Evolutionary conservation across 2,888 invertebrate genomes (phyloP), one percentile per base, ranked within the genome.

Genomic region (Elgonia sp.): DNA sequence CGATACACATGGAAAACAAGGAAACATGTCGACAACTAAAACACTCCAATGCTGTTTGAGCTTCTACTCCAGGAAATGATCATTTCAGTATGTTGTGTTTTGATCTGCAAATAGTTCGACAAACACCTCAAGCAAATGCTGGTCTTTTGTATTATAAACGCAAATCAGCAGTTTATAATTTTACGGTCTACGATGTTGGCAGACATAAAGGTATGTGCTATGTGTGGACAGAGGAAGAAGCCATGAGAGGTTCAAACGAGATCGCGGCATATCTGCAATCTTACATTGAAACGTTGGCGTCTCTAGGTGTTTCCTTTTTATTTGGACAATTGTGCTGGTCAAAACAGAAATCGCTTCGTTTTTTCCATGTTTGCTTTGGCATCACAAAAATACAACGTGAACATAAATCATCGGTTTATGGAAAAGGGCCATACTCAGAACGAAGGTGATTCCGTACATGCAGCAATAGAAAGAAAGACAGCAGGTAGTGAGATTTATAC

Each of bases 361-460:
- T 80, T 80, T 70, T 69, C 70, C 16, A 60, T 88, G 86, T 84
- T 62, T 53, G 40, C 50, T 39, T 46, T 80, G 1, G 86, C 84
- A 40, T 73, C 84, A 16, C 16, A 21, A 40, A 84, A 57, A 60
- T 79, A 62, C 55, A 65, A 87, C 18, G 79, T 89, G 10, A 57
- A 77, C 40, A 87, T 89, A 12, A 87, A 3, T 16, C 87, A 87
- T 73, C 79, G 85, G 21, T 87, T 87, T 65, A 29, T 85, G 21
- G 89, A 89, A 55, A 83, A 79, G 62, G 87, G 87, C 18, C 89
- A 89, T 21, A 89, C 89, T 57, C 85, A 91, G 80, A 89, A 89
- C 65, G 82, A 90, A 77, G 89, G 87, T 12, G 89, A 89, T 46
- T 89, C 90, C 67, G 60, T 90, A 18, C 84, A 80, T 42, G 79